Evolutionary conservation across 1,140 invertebrate genomes (phyloP).

Genomic region (Lasaia peninsularis): DNA sequence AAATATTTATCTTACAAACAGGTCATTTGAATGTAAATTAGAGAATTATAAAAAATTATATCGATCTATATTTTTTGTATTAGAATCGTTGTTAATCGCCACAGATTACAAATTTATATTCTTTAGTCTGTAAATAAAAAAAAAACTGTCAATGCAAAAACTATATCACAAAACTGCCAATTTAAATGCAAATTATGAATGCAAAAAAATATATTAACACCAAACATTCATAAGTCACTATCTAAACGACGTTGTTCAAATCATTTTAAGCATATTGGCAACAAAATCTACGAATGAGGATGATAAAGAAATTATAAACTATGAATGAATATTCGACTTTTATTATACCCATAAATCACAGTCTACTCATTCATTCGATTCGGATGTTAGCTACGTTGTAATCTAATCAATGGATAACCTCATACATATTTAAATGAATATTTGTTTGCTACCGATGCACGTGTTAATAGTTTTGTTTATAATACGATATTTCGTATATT

Average conservation of each 20-base stretch:
- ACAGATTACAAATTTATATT: too few species aligned
- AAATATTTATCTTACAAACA: too few species aligned
- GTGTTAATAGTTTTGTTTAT: not conserved
- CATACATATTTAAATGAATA: not conserved
- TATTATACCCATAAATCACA: conserved; percentile 5
- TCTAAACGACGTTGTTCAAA: conserved; percentile 2
- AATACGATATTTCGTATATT: not conserved
- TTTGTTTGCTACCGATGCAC: not conserved
- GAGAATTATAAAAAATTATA: too few species aligned
- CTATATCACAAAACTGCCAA: not conserved
- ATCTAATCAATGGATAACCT: not conserved
- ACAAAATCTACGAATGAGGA: not conserved
- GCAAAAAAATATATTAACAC: not conserved
- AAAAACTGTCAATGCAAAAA: too few species aligned
- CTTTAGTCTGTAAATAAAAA: too few species aligned
- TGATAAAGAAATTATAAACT: not conserved
- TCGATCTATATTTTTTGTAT: too few species aligned
- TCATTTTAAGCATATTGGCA: not conserved
- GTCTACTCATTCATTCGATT: conserved; percentile 1
- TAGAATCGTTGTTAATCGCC: too few species aligned
- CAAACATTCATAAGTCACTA: conserved; percentile 2
- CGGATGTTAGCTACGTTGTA: not conserved
- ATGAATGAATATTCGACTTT: conserved; percentile 6
- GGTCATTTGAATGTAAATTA: too few species aligned
- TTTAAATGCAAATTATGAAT: conserved; percentile 1